Evolutionary conservation across 2,888 invertebrate species (phyloP), one percentile per base, ranked within the genome.

Genomic region (Trypoxylon attenuatum): DNA sequence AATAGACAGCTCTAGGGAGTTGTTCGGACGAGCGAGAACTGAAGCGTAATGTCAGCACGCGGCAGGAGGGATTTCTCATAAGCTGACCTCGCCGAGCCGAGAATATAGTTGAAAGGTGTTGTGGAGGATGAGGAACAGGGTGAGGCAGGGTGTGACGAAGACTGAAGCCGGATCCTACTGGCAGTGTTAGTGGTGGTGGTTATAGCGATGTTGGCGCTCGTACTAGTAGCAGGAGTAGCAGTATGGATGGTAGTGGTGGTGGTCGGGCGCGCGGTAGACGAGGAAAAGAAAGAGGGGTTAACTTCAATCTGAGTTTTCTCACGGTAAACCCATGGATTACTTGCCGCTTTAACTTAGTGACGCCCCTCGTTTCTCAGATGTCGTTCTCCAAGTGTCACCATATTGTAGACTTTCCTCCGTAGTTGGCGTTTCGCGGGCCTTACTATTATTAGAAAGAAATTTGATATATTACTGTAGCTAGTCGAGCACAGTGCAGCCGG

Each of bases 341-440:
- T 71, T 60, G 75, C 49, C 78, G 82, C 83, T 82, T 83, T 82
- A 84, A 82, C 83, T 82, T 75, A 77, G 73, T 75, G 73, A 63
- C 75, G 78, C 69, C 69, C 77, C 81, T 84, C 84, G 80, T 84
- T 83, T 84, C 79, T 84, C 83, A 84, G 82, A 76, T 83, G 82
- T 79, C 78, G 77, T 73, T 77, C 77, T 73, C 65, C 55, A 66
- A 69, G 79, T 81, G 82, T 80, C 82, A 79, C 79, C 81, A 81
- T 82, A 82, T 82, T 82, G 81, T 82, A 82, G 78, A 80, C 76
- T 77, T 82, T 13, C 72, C 66, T 59, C 33, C 62, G 52, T 55
- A 59, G 55, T 62, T 47, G 63, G 50, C 39, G 50, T 45, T 16
- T 63, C 62, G 22, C 51, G 55, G 38, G 23, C 55, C 57, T 47